Conservation (phyloP, 2,113 vertebrate genomes). For the Phycodurus eques region DNA sequence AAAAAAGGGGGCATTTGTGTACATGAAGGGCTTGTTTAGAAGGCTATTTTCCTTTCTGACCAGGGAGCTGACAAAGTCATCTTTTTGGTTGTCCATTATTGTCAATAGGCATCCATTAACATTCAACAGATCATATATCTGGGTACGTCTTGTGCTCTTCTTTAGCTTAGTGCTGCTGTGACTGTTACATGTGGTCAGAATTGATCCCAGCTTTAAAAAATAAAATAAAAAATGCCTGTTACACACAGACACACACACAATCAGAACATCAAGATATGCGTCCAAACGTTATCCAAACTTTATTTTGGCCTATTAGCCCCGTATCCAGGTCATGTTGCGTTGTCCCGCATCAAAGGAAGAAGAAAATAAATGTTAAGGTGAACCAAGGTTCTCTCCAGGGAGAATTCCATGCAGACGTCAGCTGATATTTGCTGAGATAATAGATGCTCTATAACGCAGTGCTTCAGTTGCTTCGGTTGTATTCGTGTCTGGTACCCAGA, state of each 20-base stretch:
- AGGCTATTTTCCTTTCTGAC: neutral
- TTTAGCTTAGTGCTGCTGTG: constrained; percentile 19
- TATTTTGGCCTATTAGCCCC: constrained; percentile 53
- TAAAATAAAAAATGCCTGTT: constrained; percentile 8
- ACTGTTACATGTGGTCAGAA: constrained; percentile 39
- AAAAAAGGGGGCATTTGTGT: neutral
- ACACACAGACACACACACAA: constrained; percentile 15
- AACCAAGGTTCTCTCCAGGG: constrained; percentile 7
- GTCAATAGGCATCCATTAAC: constrained; percentile 13
- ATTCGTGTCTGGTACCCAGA: neutral
- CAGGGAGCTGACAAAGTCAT: constrained; percentile 1
- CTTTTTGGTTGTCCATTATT: neutral
- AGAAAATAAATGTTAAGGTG: constrained; percentile 46
- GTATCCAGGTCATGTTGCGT: constrained; percentile 46
- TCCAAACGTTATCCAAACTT: constrained; percentile 55
- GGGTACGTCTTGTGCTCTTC: neutral
- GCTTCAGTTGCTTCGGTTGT: neutral
- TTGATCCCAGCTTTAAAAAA: constrained; percentile 34
- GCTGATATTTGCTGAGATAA: constrained; percentile 53
- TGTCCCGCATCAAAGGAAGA: constrained; percentile 51
- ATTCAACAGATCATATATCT: constrained; percentile 8
- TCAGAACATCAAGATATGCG: constrained; percentile 42
- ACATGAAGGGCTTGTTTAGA: neutral
- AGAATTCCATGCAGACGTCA: constrained; percentile 50
- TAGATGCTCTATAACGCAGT: constrained; percentile 23